These are phyloP conservation scores for Papilio helenus DNA, from an alignment of 1,140 invertebrate species.

Conservation along the genomic window DNA sequence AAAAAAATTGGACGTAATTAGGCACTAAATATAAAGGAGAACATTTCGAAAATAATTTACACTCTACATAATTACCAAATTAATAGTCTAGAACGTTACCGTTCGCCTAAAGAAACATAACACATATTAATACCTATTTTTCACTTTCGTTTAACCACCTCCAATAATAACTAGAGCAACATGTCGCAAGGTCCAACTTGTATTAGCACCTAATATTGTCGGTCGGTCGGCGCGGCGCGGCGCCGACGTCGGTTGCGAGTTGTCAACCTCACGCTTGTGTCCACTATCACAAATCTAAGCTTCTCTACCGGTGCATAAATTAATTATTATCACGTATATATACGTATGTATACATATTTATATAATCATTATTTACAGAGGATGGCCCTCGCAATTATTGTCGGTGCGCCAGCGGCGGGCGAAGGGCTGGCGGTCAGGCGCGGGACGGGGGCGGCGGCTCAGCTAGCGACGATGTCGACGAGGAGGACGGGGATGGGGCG, in stretches of 20 bases:
- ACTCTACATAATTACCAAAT: slow-evolving; percentile 71
- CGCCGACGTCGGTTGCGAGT: slow-evolving; percentile 64
- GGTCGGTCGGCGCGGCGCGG: slow-evolving; percentile 66
- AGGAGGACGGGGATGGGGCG: slow-evolving; percentile 84
- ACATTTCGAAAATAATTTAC: slow-evolving; percentile 76
- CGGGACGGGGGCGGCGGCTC: slow-evolving; percentile 72
- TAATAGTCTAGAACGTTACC: slow-evolving; percentile 72
- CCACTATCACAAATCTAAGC: slow-evolving; percentile 80
- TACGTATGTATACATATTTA: slow-evolving; percentile 76
- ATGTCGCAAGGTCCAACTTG: slow-evolving; percentile 76
- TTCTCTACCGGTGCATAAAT: slow-evolving; percentile 80
- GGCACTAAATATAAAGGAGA: slow-evolving; percentile 73
- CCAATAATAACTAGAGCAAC: slow-evolving; percentile 73
- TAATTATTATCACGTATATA: slow-evolving; percentile 77
- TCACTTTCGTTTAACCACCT: slow-evolving; percentile 73
- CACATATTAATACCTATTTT: slow-evolving; percentile 79
- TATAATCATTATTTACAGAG: slow-evolving; percentile 73
- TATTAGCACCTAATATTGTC: slow-evolving; percentile 82
- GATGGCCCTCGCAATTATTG: slow-evolving; percentile 72
- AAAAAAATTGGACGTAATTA: slow-evolving; percentile 78
- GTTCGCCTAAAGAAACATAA: slow-evolving; percentile 76
- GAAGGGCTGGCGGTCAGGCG: slow-evolving; percentile 71
- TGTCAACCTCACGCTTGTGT: slow-evolving; percentile 68
- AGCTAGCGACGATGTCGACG: slow-evolving; percentile 83
- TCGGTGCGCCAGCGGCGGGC: slow-evolving; percentile 76